phyloP scores from a whole-genome alignment of 2,888 invertebrate species.

The Drosophila pseudotalamancana region DNA sequence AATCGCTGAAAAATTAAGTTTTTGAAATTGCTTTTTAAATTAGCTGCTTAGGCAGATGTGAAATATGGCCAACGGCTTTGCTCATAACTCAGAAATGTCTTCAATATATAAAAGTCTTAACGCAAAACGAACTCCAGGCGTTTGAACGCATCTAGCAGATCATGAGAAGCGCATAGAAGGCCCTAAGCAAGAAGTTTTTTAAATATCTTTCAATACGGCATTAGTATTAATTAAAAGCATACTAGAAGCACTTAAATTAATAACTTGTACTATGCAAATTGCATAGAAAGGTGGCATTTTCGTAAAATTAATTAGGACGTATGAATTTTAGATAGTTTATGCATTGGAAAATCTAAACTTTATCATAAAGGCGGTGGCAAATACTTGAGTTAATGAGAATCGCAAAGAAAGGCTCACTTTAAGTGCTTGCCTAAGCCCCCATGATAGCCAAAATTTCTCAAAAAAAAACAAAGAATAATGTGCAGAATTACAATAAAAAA shows the following conservation, averaged over 20 bases:
- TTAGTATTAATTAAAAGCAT: background rate
- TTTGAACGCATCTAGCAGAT: background rate
- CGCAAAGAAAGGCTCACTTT: background rate
- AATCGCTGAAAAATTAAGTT: constrained; percentile 83
- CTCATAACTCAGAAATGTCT: constrained; percentile 39
- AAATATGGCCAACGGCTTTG: constrained; percentile 51
- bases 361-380: too few species aligned
- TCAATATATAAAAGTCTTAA: background rate
- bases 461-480: constrained; percentile 9
- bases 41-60: constrained; percentile 68
- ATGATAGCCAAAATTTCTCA: background rate
- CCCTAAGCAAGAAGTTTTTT: too few species aligned
- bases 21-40: constrained; percentile 83
- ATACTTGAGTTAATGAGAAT: constrained; percentile 4
- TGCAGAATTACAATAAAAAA: constrained; percentile 49
- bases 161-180: background rate
- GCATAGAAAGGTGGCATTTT: too few species aligned
- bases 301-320: too few species aligned
- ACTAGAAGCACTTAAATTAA: background rate
- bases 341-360: too few species aligned
- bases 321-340: too few species aligned
- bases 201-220: too few species aligned
- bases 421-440: background rate
- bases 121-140: background rate
- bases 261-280: too few species aligned